Conservation (phyloP, 2,113 vertebrate genomes). For the Microcebus tavaratra region DNA sequence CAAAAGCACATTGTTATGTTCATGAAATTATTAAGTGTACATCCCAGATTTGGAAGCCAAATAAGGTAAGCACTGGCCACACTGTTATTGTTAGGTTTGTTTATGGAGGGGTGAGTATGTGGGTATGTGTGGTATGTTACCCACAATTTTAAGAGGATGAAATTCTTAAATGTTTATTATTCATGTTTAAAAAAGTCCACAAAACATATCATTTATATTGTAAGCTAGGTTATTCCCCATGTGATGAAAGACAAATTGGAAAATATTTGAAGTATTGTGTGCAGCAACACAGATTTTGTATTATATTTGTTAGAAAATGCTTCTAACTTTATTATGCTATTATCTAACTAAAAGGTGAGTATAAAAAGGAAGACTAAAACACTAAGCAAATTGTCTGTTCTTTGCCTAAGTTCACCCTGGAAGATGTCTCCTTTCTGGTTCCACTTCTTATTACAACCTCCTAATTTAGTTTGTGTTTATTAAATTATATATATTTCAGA, state of each 20-base stretch:
- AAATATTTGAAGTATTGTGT: neutral
- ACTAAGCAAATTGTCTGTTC: neutral
- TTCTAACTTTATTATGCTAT: neutral
- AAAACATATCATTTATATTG: neutral
- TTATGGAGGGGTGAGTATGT: neutral
- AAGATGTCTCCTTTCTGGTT: slow-evolving; percentile 40
- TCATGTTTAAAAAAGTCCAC: neutral
- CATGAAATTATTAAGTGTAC: slow-evolving; percentile 49
- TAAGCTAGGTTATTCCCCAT: neutral
- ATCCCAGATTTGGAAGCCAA: slow-evolving; percentile 51
- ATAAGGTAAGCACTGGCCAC: slow-evolving; percentile 4
- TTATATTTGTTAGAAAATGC: slow-evolving; percentile 8
- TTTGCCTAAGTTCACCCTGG: slow-evolving; percentile 13
- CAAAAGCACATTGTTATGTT: slow-evolving; percentile 52
- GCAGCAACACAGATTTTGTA: neutral
- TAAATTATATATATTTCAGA: slow-evolving; percentile 74
- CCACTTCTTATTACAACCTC: slow-evolving; percentile 63
- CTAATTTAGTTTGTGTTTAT: slow-evolving; percentile 70
- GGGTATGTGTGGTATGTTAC: neutral
- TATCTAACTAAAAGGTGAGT: neutral
- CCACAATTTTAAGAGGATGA: neutral
- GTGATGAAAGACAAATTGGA: slow-evolving; percentile 12
- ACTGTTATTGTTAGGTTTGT: neutral
- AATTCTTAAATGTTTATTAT: slow-evolving; percentile 8
- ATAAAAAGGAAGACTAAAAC: slow-evolving; percentile 27